Conservation (phyloP, 1,140 invertebrate genomes). For the Halesus radiatus region DNA sequence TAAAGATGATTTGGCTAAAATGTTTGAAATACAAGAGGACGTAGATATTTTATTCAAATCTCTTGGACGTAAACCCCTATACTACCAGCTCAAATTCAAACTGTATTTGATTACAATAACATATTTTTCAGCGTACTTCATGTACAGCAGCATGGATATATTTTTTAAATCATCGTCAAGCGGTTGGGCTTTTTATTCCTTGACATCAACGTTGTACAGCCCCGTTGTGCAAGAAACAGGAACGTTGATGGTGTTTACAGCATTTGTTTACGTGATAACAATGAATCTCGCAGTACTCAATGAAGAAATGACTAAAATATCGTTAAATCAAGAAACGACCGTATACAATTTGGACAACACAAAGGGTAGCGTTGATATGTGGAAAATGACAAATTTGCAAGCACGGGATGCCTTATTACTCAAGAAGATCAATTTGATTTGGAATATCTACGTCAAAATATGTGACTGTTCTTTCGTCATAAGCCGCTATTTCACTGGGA, state of each 20-base stretch:
- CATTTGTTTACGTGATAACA: background rate
- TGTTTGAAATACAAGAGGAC: background rate
- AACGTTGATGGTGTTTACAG: background rate
- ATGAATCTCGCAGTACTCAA: background rate
- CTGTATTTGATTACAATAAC: background rate
- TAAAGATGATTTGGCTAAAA: slow-evolving; percentile 13
- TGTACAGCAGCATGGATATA: background rate
- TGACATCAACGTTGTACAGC: background rate
- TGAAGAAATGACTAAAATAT: background rate
- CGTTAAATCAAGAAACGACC: background rate
- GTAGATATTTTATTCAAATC: background rate
- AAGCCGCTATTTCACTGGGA: slow-evolving; percentile 20
- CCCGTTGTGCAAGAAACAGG: background rate
- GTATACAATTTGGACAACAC: background rate
- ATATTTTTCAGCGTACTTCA: background rate
- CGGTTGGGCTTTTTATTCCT: background rate
- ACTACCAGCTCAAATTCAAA: background rate
- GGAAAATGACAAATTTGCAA: background rate
- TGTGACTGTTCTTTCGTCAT: slow-evolving; percentile 13
- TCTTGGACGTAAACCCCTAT: background rate
- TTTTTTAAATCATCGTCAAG: background rate
- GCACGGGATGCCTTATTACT: background rate
- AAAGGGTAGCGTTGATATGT: background rate
- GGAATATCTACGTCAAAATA: slow-evolving; percentile 12
- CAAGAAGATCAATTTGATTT: slow-evolving; percentile 10